A percentile compares a stretch with the other conserved stretches of the same genome.
phyloP scores from a whole-genome alignment of 2,888 invertebrate genomes.

The Archaeoteleia sp. region DNA sequence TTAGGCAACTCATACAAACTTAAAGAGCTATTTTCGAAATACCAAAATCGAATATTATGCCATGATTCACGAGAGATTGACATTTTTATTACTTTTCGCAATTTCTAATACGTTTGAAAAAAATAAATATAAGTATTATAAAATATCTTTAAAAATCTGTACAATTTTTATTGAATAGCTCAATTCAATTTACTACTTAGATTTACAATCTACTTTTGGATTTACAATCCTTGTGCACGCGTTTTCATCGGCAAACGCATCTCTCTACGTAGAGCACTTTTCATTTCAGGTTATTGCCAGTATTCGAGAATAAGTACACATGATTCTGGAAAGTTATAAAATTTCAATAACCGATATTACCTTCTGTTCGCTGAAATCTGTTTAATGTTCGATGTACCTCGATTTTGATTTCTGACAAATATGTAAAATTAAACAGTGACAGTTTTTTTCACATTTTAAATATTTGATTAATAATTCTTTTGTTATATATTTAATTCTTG shows the following conservation, averaged over 20 bases:
- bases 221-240: no score
- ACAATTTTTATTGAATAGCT: no score
- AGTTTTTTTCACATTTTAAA: not conserved
- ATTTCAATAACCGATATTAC: not conserved
- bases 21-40: conserved; percentile 10
- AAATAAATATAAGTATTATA: not conserved
- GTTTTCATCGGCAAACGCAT: no score
- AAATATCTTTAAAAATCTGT: not conserved
- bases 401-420: not conserved
- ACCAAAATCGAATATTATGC: conserved; percentile 12
- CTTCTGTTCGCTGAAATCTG: not conserved
- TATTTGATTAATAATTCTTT: not conserved
- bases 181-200: no score
- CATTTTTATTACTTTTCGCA: conserved; percentile 2
- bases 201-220: no score
- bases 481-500: not conserved
- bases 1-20: conserved; percentile 25
- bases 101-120: not conserved
- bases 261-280: not conserved
- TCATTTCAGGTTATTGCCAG: not conserved
- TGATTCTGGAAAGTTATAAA: not conserved
- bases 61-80: conserved; percentile 9
- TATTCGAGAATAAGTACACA: not conserved
- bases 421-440: not conserved
- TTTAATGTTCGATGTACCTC: not conserved